Percentiles rank a stretch among this genome's conserved stretches.
phyloP scores from a whole-genome alignment of 2,888 invertebrate genomes.

The Hymenopus coronatus region DNA sequence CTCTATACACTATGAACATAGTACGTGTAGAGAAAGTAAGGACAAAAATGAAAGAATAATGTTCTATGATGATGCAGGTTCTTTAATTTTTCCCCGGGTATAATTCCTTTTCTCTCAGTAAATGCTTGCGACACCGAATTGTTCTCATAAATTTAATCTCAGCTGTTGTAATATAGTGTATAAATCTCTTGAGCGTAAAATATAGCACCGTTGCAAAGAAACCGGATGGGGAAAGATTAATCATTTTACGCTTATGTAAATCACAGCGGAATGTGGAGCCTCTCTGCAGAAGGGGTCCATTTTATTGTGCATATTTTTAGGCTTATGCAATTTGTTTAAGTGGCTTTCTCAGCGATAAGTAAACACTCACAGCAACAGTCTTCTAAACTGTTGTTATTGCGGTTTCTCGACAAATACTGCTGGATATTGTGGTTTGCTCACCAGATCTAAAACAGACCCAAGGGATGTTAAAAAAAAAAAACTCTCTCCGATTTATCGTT shows the following conservation, averaged over 20 bases:
- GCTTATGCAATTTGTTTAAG: neutral
- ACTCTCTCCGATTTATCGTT: no score
- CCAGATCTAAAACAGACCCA: no score
- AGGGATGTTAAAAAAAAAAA: no score
- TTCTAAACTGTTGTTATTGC: no score
- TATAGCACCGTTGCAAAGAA: neutral
- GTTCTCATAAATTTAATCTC: neutral
- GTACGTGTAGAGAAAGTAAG: no score
- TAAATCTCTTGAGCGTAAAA: neutral
- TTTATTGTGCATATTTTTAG: neutral
- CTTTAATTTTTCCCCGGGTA: no score
- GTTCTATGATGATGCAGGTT: no score
- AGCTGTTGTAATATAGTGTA: neutral
- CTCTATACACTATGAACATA: no score
- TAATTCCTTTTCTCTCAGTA: neutral
- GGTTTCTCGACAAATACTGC: no score
- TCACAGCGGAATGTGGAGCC: neutral
- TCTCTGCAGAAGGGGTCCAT: neutral
- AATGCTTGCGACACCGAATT: neutral
- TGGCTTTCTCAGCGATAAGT: neutral
- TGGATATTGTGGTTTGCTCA: no score
- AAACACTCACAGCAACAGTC: neutral
- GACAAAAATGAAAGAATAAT: no score
- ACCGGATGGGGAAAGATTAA: neutral
- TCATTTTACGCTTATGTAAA: neutral